phyloP scores from a whole-genome alignment of 2,888 invertebrate species.

The Tetragonisca angustula region DNA sequence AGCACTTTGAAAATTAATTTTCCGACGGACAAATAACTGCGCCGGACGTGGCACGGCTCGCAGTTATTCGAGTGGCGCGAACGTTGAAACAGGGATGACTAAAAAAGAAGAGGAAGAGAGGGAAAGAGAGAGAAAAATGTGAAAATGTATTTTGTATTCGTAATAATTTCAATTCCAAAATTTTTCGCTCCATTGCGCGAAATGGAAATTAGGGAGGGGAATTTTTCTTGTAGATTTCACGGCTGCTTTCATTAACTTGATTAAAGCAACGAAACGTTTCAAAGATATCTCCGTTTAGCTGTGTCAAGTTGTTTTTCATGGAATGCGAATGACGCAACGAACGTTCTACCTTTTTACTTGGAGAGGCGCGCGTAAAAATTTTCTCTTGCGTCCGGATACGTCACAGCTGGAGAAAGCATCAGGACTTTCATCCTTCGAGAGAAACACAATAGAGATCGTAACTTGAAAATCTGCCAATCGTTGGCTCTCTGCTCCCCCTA shows the following conservation, averaged over 20 bases:
- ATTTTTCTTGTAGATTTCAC: not conserved
- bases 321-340: too few relatives aligned
- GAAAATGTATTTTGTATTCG: not conserved
- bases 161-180: not conserved
- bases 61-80: not conserved
- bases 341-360: too few relatives aligned
- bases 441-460: too few relatives aligned
- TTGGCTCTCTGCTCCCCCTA: too few relatives aligned
- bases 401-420: too few relatives aligned
- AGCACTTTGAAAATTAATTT: conserved; percentile 26
- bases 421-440: too few relatives aligned
- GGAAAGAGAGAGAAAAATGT: not conserved
- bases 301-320: too few relatives aligned
- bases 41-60: not conserved
- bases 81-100: not conserved
- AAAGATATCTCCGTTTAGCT: too few relatives aligned
- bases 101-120: not conserved
- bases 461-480: too few relatives aligned
- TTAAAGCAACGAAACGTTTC: not conserved
- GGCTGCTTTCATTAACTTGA: too few relatives aligned
- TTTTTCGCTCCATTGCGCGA: not conserved
- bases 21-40: not conserved
- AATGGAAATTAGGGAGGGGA: not conserved
- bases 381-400: too few relatives aligned
- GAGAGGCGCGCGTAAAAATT: too few relatives aligned